Percentiles rank a stretch among this genome's conserved stretches.
phyloP scores from a whole-genome alignment of 2,797 vertebrate genomes.

The Echiichthys vipera region DNA sequence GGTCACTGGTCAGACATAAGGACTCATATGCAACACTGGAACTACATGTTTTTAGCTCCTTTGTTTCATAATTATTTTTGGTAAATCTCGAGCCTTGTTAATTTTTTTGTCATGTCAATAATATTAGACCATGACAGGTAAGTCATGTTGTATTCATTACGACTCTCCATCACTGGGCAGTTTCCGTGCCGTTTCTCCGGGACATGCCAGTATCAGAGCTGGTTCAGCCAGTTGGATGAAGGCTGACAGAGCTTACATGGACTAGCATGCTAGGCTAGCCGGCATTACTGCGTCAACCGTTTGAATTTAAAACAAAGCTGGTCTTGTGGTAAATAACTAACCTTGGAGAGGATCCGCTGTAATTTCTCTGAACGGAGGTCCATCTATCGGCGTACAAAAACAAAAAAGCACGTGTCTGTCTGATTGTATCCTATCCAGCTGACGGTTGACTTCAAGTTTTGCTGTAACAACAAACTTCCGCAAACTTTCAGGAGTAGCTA shows the following conservation, averaged over 20 bases:
- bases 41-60: too few relatives aligned
- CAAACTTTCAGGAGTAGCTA: slow-evolving; percentile 61
- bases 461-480: slow-evolving; percentile 76
- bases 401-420: fast-evolving
- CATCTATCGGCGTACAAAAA: slow-evolving; percentile 66
- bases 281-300: neutral
- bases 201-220: slow-evolving; percentile 37
- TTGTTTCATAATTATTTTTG: too few relatives aligned
- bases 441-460: neutral
- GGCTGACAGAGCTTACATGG: neutral
- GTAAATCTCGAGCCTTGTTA: too few relatives aligned
- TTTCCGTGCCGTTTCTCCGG: neutral
- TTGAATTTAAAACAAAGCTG: fast-evolving
- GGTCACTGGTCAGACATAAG: too few relatives aligned
- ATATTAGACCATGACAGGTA: too few relatives aligned
- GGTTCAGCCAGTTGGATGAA: slow-evolving; percentile 65
- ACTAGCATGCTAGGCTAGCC: neutral
- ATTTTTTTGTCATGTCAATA: too few relatives aligned
- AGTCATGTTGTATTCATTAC: fast-evolving
- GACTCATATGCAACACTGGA: too few relatives aligned
- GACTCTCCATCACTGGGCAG: fast-evolving
- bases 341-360: slow-evolving; percentile 82
- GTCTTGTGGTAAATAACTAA: slow-evolving; percentile 22
- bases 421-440: neutral
- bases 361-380: slow-evolving; percentile 79